Base-by-base conservation (phyloP, 2,888 invertebrate species). In the Drosophila cognata region DNA sequence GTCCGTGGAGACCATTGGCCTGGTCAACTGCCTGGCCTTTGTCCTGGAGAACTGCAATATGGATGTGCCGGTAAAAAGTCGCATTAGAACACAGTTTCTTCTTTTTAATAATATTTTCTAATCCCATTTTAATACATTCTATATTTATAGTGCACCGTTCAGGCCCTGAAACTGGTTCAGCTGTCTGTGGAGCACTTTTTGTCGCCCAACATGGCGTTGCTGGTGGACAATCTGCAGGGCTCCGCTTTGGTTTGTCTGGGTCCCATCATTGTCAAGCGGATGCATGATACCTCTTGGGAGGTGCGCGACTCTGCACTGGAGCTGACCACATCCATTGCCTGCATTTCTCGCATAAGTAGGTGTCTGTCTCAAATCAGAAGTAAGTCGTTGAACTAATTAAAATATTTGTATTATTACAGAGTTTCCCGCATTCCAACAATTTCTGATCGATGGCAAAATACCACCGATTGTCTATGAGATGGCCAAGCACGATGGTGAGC, bases 231-330 rank as follows among this genome's bases (percentile, higher is more conserved):
- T 25, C 94, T 95, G 59, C 94, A 95, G 3, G 95, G 95, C 4
- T 95, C 95, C 0, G 94, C 95, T 0, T 94, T 96, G 91, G 94
- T 95, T 71, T 94, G 95, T 70, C 92, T 97, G 11, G 96, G 96
- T 0, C 94, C 95, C 16, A 94, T 96, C 16, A 94, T 97, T 7
- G 95, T 94, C 58, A 94, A 94, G 91, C 95, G 96, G 89, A 93
- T 97, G 90, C 95, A 96, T 79, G 96, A 96, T 88, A 92, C 94
- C 5, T 94, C 95, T 57, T 97, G 97, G 97, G 97, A 97, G 92
- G 95, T 97, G 1, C 94, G 97, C 46, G 97, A 97, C 82, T 96
- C 96, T 6, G 95, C 96, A 0, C 90, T 97, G 33, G 97, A 97
- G 91, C 93, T 97, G 48, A 92, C 97, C 10, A 94, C 95, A 51